Evolutionary conservation across 1,140 invertebrate genomes (phyloP).

Genomic region (Drosophila burlai): DNA sequence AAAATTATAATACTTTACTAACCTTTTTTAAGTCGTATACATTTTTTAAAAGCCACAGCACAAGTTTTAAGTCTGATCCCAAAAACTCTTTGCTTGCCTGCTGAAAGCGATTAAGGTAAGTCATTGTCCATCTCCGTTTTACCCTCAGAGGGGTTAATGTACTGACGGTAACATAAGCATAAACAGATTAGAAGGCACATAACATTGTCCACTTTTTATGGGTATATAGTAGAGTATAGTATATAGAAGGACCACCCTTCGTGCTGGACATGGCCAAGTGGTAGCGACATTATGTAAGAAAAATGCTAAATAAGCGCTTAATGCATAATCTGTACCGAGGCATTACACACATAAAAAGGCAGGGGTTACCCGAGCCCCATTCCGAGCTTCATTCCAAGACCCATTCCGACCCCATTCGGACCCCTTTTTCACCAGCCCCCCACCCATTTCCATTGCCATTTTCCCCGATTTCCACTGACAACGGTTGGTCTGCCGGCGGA

Average conservation of each 20-base stretch:
- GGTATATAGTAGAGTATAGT: slow-evolving; percentile 3
- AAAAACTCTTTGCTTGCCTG: no score
- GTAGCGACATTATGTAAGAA: slow-evolving; percentile 69
- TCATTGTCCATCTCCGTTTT: slow-evolving; percentile 1
- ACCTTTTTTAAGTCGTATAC: background rate
- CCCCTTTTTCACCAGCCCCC: background rate
- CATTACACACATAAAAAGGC: slow-evolving; percentile 50
- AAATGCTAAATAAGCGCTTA: slow-evolving; percentile 84
- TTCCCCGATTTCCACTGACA: slow-evolving; percentile 39
- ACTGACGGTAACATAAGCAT: slow-evolving; percentile 37
- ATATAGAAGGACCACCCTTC: background rate
- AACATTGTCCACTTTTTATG: slow-evolving; percentile 41
- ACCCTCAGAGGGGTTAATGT: slow-evolving; percentile 20
- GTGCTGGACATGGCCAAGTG: slow-evolving; percentile 51
- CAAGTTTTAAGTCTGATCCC: background rate
- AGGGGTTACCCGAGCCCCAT: slow-evolving; percentile 19
- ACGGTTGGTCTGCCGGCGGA: slow-evolving; percentile 30
- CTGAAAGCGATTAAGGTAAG: slow-evolving; percentile 22
- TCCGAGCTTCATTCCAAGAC: slow-evolving; percentile 1
- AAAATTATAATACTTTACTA: background rate
- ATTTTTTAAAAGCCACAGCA: background rate
- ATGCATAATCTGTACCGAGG: slow-evolving; percentile 77
- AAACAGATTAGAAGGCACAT: slow-evolving; percentile 45
- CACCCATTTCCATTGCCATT: slow-evolving; percentile 17
- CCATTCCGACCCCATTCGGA: slow-evolving; percentile 23